Conservation (phyloP, 2,113 vertebrate species). For the Chionis minor region DNA sequence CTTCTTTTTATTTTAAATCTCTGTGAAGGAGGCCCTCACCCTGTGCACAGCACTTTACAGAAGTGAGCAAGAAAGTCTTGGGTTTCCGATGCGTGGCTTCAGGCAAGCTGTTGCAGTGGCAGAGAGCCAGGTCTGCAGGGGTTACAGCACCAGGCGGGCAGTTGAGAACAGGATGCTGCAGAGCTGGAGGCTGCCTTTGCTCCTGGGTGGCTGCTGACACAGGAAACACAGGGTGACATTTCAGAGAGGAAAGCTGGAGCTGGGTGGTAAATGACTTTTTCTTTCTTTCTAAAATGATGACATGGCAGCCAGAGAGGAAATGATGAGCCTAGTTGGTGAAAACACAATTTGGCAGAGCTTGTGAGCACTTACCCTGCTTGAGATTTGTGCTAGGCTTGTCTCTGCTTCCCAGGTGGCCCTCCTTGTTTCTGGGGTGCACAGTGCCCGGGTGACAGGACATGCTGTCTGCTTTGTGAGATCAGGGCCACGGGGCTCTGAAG, state of each 20-base stretch:
- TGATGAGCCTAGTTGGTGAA: not conserved
- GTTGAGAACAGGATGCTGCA: not conserved
- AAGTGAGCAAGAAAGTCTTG: not conserved
- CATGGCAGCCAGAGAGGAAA: not conserved
- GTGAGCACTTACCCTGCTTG: accelerated
- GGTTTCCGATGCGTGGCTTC: not conserved
- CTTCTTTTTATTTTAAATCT: not conserved
- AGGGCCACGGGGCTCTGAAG: not conserved
- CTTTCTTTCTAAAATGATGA: not conserved
- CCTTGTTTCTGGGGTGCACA: no score
- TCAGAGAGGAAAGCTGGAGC: not conserved
- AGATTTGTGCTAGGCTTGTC: not conserved
- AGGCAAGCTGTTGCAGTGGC: not conserved
- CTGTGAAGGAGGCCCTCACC: accelerated
- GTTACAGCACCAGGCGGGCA: not conserved
- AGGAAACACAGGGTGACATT: slow-evolving; percentile 18
- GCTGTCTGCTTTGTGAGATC: not conserved
- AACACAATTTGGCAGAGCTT: not conserved
- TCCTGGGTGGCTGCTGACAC: slow-evolving; percentile 49
- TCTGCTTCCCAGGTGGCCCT: not conserved
- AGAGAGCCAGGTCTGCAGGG: not conserved
- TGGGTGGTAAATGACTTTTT: not conserved
- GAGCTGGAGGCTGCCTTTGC: slow-evolving; percentile 8
- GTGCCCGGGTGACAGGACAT: not conserved
- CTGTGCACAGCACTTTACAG: not conserved